Percentiles rank a stretch among this genome's conserved stretches.
Conservation (phyloP, 2,113 vertebrate species). For the Daphoenositta chrysoptera region DNA sequence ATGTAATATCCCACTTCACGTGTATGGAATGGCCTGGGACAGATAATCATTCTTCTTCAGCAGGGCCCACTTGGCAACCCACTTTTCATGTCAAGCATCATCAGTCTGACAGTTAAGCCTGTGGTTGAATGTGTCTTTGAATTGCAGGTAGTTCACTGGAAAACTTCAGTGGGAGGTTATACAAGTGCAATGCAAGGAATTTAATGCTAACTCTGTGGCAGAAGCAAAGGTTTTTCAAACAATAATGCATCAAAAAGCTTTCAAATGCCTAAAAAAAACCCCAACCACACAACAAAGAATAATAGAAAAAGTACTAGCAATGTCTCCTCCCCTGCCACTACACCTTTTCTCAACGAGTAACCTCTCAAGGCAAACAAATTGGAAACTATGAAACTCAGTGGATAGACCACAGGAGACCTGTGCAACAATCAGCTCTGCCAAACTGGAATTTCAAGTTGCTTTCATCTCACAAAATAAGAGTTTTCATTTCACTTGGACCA, state of each 20-base stretch:
- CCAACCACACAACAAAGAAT: neutral
- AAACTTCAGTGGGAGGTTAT: neutral
- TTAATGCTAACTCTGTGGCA: neutral
- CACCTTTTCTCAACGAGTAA: neutral
- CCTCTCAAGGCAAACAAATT: neutral
- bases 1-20: neutral
- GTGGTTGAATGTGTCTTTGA: neutral
- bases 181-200: neutral
- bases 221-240: neutral
- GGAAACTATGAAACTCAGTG: neutral
- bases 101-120: neutral
- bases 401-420: neutral
- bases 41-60: neutral
- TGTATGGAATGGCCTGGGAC: neutral
- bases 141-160: neutral
- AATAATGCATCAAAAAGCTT: neutral
- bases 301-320: neutral
- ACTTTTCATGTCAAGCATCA: neutral
- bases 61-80: neutral
- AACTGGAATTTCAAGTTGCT: conserved; percentile 57
- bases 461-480: neutral
- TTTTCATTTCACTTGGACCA: neutral
- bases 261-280: neutral
- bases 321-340: neutral
- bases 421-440: neutral